Base-by-base conservation (phyloP, 2,113 vertebrate species). In the Gracilinanus agilis region DNA sequence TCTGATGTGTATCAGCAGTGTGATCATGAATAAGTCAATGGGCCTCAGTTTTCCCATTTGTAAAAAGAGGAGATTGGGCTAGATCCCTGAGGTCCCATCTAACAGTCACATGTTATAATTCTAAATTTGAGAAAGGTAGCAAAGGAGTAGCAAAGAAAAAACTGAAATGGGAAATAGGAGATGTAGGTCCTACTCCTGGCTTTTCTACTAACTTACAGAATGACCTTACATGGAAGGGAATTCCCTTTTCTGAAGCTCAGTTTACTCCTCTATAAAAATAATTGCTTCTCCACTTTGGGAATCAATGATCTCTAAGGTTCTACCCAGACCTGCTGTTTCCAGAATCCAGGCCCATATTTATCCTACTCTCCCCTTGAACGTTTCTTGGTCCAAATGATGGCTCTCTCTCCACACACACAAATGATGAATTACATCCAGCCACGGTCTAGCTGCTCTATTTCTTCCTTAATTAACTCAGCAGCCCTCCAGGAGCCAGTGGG, bases 381-480 rank as follows among this genome's bases (percentile, higher is more conserved):
- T 67, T 34, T 34, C 67, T n/a, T n/a, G 34, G 67, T 40, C n/a
- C n/a, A 83, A 40, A 40, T 40, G n/a, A 40, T 40, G 40, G 34
- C 34, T 75, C 13, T 83, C 16, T 83, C n/a, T 83, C 67, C 6
- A 3, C 67, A 75, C 67, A 75, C 61, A 75, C 61, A 75, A 34
- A 75, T 24, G 16, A 75, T 75, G 61, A 75, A n/a, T 75, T 75
- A 5, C 34, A 40, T 19, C n/a, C 19, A 83, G 67, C n/a, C 67
- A 83, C 19, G 19, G 67, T 21, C 67, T 83, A 83, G 67, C 67
- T 83, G 67, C n/a, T 83, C 6, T 1, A 34, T 83, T 83, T 83
- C 67, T 83, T 83, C 67, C 67, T 83, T 83, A 40, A 83, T 83
- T 83, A 83, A 40, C 67, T 83, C n/a, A 83, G n/a, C 67, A 83